Evolutionary conservation across 2,113 vertebrate species (phyloP).

Genomic region (Capreolus pygargus): DNA sequence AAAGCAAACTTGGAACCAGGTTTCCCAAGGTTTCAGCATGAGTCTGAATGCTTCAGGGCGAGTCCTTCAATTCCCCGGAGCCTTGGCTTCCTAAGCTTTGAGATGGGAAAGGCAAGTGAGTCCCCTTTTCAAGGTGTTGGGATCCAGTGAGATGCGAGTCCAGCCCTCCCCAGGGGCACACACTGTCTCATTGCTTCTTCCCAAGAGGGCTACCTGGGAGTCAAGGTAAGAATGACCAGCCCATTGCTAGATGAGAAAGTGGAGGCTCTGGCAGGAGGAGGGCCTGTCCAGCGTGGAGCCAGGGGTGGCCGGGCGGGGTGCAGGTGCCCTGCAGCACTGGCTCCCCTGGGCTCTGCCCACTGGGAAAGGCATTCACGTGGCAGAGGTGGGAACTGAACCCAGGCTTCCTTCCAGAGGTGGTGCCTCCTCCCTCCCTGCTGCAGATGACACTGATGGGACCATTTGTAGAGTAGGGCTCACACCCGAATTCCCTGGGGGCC

Average conservation of each 20-base stretch:
- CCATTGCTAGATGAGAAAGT: not conserved
- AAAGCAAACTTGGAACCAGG: not conserved
- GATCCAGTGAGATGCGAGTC: rapidly evolving
- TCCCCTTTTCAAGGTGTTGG: not conserved
- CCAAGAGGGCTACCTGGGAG: not conserved
- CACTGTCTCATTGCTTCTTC: not conserved
- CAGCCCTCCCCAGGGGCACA: not conserved
- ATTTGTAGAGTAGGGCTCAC: not conserved
- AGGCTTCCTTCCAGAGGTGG: not conserved
- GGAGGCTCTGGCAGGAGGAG: not conserved
- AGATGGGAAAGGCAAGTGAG: not conserved
- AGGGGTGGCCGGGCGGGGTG: not conserved
- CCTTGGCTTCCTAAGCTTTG: not conserved
- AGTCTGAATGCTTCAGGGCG: not conserved
- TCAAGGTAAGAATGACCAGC: not conserved
- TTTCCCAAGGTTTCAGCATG: too few species aligned
- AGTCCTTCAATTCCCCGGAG: not conserved
- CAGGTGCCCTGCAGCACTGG: rapidly evolving
- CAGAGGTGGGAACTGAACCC: not conserved
- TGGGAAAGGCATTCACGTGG: not conserved
- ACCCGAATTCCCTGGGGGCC: not conserved
- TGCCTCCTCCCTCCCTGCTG: not conserved
- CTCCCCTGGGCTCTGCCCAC: not conserved
- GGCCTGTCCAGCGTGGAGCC: rapidly evolving
- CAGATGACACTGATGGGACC: not conserved